Conservation (phyloP, 1,140 invertebrate species). For the Lordiphosa stackelbergi region DNA sequence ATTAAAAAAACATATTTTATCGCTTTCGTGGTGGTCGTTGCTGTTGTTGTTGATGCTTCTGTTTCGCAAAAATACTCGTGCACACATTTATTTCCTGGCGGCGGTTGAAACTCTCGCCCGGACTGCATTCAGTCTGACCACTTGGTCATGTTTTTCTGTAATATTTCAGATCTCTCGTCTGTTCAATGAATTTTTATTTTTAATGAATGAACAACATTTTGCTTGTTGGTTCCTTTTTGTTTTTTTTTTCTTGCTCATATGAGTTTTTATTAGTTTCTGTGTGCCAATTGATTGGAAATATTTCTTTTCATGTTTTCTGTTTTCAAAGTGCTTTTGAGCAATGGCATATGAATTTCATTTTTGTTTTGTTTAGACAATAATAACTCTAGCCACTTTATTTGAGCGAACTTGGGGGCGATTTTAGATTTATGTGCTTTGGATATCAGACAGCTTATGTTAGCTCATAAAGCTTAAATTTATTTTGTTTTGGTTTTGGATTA, state of each 20-base stretch:
- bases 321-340: conserved; percentile 51
- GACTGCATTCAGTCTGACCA: conserved; percentile 33
- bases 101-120: not conserved
- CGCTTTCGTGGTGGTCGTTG: conserved; percentile 9
- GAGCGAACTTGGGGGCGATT: conserved; percentile 12
- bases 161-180: conserved; percentile 49
- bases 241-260: conserved; percentile 37
- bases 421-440: conserved; percentile 58
- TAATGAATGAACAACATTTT: conserved; percentile 74
- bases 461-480: conserved; percentile 71
- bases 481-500: conserved; percentile 67
- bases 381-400: conserved; percentile 64
- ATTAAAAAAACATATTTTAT: conserved; percentile 72
- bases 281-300: conserved; percentile 75
- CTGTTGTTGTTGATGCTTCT: conserved; percentile 20
- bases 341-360: conserved; percentile 53
- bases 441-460: conserved; percentile 60
- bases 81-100: conserved; percentile 3
- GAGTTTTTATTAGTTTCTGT: conserved; percentile 69
- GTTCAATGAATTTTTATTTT: conserved; percentile 71
- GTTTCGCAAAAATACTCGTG: conserved; percentile 35
- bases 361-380: conserved; percentile 63
- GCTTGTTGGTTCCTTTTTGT: conserved; percentile 34
- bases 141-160: conserved; percentile 24
- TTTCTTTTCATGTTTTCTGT: conserved; percentile 71